phyloP scores from a whole-genome alignment of 2,113 vertebrate genomes.

The Upupa epops region DNA sequence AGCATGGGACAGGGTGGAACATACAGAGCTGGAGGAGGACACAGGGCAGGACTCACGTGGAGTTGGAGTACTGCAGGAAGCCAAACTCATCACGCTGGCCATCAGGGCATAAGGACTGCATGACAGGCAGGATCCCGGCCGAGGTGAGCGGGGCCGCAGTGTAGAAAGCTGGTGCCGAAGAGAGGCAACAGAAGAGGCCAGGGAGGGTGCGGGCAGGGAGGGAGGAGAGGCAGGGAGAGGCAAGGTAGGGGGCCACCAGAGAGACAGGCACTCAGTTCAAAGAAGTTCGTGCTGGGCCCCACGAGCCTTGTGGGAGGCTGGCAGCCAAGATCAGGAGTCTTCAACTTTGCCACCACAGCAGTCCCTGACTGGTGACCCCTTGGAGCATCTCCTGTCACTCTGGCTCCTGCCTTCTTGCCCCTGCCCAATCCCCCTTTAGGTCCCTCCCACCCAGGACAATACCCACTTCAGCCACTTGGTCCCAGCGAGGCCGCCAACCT shows the following conservation, averaged over 20 bases:
- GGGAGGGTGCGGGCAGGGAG: background rate
- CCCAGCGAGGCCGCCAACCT: background rate
- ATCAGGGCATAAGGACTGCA: conserved; percentile 95
- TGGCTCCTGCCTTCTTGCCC: background rate
- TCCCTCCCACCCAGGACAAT: background rate
- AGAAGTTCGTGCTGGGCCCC: background rate
- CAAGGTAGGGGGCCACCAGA: background rate
- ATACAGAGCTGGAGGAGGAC: background rate
- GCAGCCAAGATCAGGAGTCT: conserved; percentile 37
- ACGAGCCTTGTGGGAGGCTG: background rate
- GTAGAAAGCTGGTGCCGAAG: conserved; percentile 86
- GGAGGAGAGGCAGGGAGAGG: background rate
- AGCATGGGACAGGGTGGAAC: fast-evolving
- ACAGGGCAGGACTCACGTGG: conserved; percentile 84
- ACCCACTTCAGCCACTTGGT: background rate
- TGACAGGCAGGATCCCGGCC: conserved; percentile 91
- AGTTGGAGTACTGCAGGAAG: conserved; percentile 96
- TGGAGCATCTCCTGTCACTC: background rate
- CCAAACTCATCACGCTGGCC: conserved; percentile 94
- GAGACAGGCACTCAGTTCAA: conserved; percentile 40
- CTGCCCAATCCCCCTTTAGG: background rate
- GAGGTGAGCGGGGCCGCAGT: conserved; percentile 90
- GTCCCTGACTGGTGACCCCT: background rate
- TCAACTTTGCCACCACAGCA: background rate
- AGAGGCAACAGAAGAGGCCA: background rate